Base-by-base conservation (phyloP, 1,140 invertebrate species). In the Venustaconcha ellipsiformis region DNA sequence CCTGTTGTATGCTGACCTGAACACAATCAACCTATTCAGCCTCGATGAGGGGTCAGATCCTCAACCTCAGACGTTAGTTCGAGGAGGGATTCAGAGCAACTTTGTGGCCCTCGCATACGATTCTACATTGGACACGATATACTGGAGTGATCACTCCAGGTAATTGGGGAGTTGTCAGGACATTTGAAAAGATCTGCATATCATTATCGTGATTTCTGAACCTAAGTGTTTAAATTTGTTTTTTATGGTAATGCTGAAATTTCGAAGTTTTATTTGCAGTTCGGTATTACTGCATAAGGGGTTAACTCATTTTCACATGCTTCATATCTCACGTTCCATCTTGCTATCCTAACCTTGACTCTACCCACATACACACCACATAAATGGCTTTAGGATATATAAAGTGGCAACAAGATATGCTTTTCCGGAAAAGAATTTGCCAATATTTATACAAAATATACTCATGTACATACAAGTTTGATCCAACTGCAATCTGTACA, bases 111-210 rank as follows among this genome's bases (percentile, higher is more conserved):
- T 83, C 64, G 64, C 76, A 12, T 84, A 82, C 67, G 79, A 82
- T 62, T 56, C 76, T 17, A 71, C 55, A 17, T 79, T 72, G 13
- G 78, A 84, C 18, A 77, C 71, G 14, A 70, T 84, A 1, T 86
- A 80, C 75, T 86, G 83, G 82, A 84, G 76, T 70, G 83, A 86
- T 66, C 48, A 82, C 3, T 74, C 76, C 17, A 80, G 70, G 83
- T 84, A 65, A 70, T 64, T 65, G 8, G 37, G 14, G 37, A n/a
- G 1, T 55, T 18, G 30, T 67, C 23, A 17, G 14, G 8, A 67
- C 59, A n/a, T 17, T n/a, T 20, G 4, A 60, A 60, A 60, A 20
- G 17, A 18, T 18, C 4, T 20, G 20, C 13, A 8, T 18, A 60
- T 60, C 17, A 18, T n/a, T 23, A 60, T 11, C 1, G 59, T 60